A percentile compares a stretch with the other conserved stretches of the same genome.
Evolutionary conservation across 35 echinoderm and acorn worm species (phyloP).

Genomic region (Patiria miniata): DNA sequence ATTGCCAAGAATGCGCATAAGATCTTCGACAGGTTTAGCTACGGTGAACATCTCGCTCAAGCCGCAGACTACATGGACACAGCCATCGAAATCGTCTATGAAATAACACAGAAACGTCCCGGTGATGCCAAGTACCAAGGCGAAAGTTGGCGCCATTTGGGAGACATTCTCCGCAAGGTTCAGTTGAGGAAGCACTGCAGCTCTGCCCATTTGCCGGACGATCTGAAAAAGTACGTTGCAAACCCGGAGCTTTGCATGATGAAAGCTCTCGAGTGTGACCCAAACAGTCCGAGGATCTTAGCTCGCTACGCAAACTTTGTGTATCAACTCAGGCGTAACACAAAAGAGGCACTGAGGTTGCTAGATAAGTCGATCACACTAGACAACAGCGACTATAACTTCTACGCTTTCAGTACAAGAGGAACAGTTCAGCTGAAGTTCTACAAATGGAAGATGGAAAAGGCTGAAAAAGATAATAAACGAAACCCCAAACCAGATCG

Average conservation of each 20-base stretch:
- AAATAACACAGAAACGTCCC: not conserved
- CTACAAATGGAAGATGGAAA: not conserved
- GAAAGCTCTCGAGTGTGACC: not conserved
- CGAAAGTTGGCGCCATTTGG: slow-evolving; percentile 1
- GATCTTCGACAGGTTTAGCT: not conserved
- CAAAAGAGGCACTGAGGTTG: not conserved
- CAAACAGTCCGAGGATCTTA: no score
- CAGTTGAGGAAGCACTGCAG: not conserved
- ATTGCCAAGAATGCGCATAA: not conserved
- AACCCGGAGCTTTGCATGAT: not conserved
- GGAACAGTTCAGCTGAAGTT: not conserved
- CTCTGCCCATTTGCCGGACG: not conserved
- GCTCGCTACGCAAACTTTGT: slow-evolving; percentile 23
- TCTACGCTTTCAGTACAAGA: slow-evolving; percentile 9
- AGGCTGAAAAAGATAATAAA: not conserved
- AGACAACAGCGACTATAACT: not conserved
- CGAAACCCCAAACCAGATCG: not conserved
- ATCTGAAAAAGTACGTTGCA: not conserved
- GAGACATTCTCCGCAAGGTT: not conserved
- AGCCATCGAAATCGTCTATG: not conserved
- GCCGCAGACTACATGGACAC: not conserved
- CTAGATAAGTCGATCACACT: not conserved
- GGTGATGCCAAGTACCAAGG: not conserved
- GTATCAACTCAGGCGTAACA: not conserved
- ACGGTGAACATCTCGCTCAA: not conserved